Evolutionary conservation across 2,888 invertebrate species (phyloP), one percentile per base, ranked within the genome.

Genomic region (Leptodirus hochenwartii): DNA sequence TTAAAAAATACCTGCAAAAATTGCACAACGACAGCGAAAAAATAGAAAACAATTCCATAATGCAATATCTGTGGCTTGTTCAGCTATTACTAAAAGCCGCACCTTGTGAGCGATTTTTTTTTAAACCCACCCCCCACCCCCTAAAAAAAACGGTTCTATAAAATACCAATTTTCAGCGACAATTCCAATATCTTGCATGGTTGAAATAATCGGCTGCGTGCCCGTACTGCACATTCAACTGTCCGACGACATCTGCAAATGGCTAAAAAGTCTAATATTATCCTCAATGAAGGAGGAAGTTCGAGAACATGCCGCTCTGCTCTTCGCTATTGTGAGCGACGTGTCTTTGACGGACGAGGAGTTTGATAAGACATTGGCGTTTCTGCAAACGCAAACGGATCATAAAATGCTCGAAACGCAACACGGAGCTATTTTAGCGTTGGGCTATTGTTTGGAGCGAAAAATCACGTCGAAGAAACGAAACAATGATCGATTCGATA

Each of bases 201-300:
- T 84, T 39, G 88, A 90, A 55, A 61, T 85, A 13, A 62, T 87
- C n/a, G 85, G 85, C 22, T 79, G 80, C 34, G 68, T 79, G 6
- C 78, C 85, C 0, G 66, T 72, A 13, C 56, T 85, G 44, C 65
- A 73, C 1, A 46, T 63, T 17, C 63, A 69, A 37, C 71, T 80
- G 47, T 55, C 65, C 2, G 64, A 59, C 17, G 64, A 78, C 11
- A 46, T 73, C 9, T 61, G 66, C 4, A n/a, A n/a, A n/a, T 78
- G 77, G 66, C 49, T 81, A 2, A 58, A 63, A 42, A 66, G 64
- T 34, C 54, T 76, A 2, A n/a, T n/a, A n/a, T 59, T 79, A 29
- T 67, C 65, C 10, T 74, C 72, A 26, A 72, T 74, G 5, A 79
- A 77, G 40, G 80, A 82, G 50, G 78, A 76, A 12, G 66, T 82